Conservation (phyloP, 2,113 vertebrate species). For the Colius striatus region DNA sequence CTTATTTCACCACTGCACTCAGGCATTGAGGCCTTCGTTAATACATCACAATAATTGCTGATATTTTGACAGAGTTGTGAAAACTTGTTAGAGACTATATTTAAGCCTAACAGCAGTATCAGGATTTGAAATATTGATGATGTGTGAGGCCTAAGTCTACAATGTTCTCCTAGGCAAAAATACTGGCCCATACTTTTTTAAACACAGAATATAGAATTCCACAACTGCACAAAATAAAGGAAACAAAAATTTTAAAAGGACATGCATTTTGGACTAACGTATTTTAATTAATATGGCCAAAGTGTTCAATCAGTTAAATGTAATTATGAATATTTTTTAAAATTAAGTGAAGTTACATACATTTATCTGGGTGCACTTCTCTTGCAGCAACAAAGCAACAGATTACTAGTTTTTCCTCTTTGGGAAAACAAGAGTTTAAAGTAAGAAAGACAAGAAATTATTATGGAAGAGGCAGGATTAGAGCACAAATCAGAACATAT, state of each 20-base stretch:
- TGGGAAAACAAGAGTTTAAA: not conserved
- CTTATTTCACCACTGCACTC: not conserved
- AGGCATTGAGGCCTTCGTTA: not conserved
- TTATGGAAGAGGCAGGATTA: not conserved
- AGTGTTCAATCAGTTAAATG: not conserved
- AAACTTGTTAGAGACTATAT: not conserved
- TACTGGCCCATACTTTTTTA: not conserved
- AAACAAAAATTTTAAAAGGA: not conserved
- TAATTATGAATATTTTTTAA: not conserved
- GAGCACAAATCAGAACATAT: not conserved
- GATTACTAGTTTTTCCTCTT: not conserved
- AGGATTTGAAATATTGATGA: not conserved
- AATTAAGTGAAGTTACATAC: not conserved
- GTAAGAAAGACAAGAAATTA: not conserved
- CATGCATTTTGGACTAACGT: not conserved
- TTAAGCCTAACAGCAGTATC: not conserved
- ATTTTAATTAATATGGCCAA: not conserved
- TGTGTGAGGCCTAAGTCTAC: not conserved
- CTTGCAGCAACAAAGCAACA: not conserved
- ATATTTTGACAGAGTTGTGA: slow-evolving; percentile 4
- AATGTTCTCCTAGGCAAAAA: not conserved
- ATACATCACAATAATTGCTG: slow-evolving; percentile 24
- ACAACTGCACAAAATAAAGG: not conserved
- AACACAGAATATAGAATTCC: not conserved
- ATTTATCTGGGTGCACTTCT: not conserved